These are phyloP conservation scores for Eolophus roseicapilla DNA, from an alignment of 2,113 vertebrate species.

Conservation along the genomic window DNA sequence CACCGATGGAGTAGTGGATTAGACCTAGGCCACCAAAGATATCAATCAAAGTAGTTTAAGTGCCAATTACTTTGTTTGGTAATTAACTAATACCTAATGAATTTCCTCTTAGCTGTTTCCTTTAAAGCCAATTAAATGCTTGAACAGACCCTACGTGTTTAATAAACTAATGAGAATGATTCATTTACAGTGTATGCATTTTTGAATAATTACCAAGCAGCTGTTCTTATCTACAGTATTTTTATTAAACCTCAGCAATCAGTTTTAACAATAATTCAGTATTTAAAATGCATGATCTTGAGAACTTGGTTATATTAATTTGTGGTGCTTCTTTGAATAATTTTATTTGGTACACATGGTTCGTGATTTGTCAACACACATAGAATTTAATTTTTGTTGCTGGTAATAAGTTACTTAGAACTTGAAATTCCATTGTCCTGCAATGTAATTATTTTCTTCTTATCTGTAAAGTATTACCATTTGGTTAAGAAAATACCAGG, in stretches of 20 bases:
- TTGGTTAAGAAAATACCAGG: background rate
- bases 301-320: background rate
- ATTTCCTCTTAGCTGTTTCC: conserved; percentile 22
- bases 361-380: background rate
- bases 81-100: conserved; percentile 59
- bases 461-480: background rate
- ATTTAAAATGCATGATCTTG: conserved; percentile 9
- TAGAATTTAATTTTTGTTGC: background rate
- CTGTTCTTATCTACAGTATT: conserved; percentile 21
- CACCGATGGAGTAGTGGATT: background rate
- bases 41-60: conserved; percentile 13
- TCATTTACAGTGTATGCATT: background rate
- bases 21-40: background rate
- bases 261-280: conserved; percentile 6
- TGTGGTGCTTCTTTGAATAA: background rate
- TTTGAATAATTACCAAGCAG: conserved; percentile 30
- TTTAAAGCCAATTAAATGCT: conserved; percentile 56
- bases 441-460: background rate
- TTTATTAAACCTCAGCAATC: conserved; percentile 40
- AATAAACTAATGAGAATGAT: conserved; percentile 52
- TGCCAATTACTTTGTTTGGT: conserved; percentile 36
- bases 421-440: background rate
- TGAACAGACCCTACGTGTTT: conserved; percentile 28
- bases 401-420: background rate
- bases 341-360: background rate